Evolutionary conservation across 1,140 invertebrate genomes (phyloP), one percentile per base, ranked within the genome.

Genomic region (Chlorops oryzae): DNA sequence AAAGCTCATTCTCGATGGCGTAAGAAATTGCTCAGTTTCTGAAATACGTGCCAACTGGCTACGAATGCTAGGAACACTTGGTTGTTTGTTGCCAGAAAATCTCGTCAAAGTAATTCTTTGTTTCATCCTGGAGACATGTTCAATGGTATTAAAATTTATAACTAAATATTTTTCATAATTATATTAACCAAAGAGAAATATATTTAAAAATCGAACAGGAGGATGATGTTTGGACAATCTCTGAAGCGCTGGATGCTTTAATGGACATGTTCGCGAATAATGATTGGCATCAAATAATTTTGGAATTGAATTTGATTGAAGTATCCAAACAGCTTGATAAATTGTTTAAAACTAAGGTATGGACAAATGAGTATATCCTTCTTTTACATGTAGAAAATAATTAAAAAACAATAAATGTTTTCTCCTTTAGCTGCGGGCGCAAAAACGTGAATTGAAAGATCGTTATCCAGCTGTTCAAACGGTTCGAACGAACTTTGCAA

Each of bases 211-310:
- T n/a, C n/a, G n/a, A n/a, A n/a, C 35, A 55, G 21, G 64, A 68
- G 35, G 41, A 61, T 9, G 79, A 83, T 55, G 75, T 85, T 3
- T 85, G 83, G 81, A 77, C 87, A 0, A 70, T 82, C 12, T 84
- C 86, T 21, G 87, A 90, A 72, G 78, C 82, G 15, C 64, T 89
- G 13, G 87, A 89, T 64, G 79, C 81, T 12, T 59, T 88, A 41
- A 84, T 89, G 71, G 87, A 90, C 67, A 77, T 89, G 34, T 89
- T 85, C 71, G 78, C 83, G 2, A 85, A 88, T 66, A 87, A 90
- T 63, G 80, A 85, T 56, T 81, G 83, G 40, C 81, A 88, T 65
- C 52, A 62, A 23, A 72, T 87, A 50, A 80, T 83, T 1, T 65
- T 70, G 35, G 78, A 85, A 63, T 74, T 86, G 15, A 73, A 78